A percentile compares a stretch with the other conserved stretches of the same genome.
Conservation (phyloP, 2,797 vertebrate genomes). For the Tachyglossus aculeatus region DNA sequence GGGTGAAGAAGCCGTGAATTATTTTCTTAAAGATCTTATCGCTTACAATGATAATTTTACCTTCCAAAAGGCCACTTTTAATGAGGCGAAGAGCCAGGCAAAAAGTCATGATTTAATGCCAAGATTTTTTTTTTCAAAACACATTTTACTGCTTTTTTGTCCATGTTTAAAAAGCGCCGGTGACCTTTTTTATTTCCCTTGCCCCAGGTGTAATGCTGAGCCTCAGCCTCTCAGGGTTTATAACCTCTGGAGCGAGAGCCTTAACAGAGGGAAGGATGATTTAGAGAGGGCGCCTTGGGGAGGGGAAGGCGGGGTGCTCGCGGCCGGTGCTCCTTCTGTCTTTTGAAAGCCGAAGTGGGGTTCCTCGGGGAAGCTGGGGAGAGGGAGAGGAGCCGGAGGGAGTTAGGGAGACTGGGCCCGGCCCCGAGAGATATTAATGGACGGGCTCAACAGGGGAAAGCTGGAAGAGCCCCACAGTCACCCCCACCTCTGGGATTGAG, state of each 20-base stretch:
- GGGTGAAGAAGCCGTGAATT: conserved; percentile 88
- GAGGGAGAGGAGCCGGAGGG: not conserved
- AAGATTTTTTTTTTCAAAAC: conserved; percentile 80
- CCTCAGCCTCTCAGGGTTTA: conserved; percentile 78
- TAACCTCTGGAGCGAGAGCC: conserved; percentile 72
- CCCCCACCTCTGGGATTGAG: too few relatives aligned
- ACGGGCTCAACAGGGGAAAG: too few relatives aligned
- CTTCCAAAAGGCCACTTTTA: conserved; percentile 89
- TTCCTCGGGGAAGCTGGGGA: not conserved
- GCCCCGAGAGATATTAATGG: too few relatives aligned
- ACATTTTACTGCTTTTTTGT: conserved; percentile 85
- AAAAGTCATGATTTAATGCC: conserved; percentile 85
- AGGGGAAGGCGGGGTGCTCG: conserved; percentile 44
- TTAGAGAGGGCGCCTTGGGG: conserved; percentile 59
- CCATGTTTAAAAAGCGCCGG: conserved; percentile 81
- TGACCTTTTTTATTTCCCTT: conserved; percentile 83
- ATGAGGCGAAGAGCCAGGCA: conserved; percentile 82
- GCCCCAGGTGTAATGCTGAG: conserved; percentile 79
- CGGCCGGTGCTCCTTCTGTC: conserved; percentile 3
- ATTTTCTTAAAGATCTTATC: conserved; percentile 89
- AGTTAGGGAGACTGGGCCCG: too few relatives aligned
- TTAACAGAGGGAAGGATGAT: conserved; percentile 66
- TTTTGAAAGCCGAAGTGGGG: not conserved
- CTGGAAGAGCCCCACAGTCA: too few relatives aligned
- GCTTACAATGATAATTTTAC: conserved; percentile 89